Evolutionary conservation across 2,888 invertebrate species (phyloP), one percentile per base, ranked within the genome.

Genomic region (Biston stratarius): DNA sequence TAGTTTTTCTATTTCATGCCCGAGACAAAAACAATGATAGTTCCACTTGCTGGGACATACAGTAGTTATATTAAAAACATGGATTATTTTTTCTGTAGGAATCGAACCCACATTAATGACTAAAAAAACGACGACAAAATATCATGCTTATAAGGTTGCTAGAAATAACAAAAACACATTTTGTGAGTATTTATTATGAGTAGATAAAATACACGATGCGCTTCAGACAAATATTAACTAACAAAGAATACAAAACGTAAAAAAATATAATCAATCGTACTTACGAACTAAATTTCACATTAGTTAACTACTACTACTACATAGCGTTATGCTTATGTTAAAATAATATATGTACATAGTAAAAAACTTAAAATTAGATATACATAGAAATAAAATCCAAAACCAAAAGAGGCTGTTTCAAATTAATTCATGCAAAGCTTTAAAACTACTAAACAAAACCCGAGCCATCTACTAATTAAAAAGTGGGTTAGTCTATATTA

Each of bases 361-460:
- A 51, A 61, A 65, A 62, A 64, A 42, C 64, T 60, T 73, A 69
- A 49, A 61, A 75, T 74, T 72, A 73, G 61, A 59, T 71, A 38
- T 9, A 2, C 9, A 73, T 64, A 69, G 65, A 74, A 71, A 56
- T 70, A 72, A 77, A 76, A 71, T 83, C 85, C 82, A 77, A 81
- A 88, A 91, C 91, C 91, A 93, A 94, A 94, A 93, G 94, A 94
- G 94, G 94, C 94, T 94, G 94, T 94, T 94, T 92, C 91, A 88
- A 87, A 86, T 73, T 74, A 83, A 78, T 81, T 82, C 91, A 90
- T 90, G 91, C 93, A 89, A 90, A 91, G 89, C 87, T 74, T 78
- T 74, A 82, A 64, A 61, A 60, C 57, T 61, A 61, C 45, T 42
- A 62, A 66, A 63, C 53, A 56, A 62, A 48, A 63, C 44, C 59